Conservation (phyloP, 2,797 vertebrate genomes). For the Acridotheres tristis region DNA sequence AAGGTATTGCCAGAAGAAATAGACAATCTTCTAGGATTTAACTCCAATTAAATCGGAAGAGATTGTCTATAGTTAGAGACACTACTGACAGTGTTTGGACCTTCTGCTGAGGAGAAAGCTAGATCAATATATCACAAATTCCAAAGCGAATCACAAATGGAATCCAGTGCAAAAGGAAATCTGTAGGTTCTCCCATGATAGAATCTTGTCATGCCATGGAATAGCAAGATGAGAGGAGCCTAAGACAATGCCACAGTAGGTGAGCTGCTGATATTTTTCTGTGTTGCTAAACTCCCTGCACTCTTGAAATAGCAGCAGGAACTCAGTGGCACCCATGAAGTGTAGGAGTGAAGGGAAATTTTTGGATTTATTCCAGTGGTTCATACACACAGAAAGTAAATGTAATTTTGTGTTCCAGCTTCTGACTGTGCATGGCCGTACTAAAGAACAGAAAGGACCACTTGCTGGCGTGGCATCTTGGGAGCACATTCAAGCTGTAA, state of each 20-base stretch:
- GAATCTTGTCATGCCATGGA: not conserved
- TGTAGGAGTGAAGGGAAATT: not conserved
- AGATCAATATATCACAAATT: not conserved
- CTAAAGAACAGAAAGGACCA: slow-evolving; percentile 95
- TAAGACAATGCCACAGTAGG: not conserved
- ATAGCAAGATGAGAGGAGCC: not conserved
- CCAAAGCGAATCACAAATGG: not conserved
- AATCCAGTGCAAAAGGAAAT: not conserved
- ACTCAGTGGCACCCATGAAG: not conserved
- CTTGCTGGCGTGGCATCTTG: slow-evolving; percentile 89
- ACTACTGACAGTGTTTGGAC: not conserved
- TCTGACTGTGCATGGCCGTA: slow-evolving; percentile 93
- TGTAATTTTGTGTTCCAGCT: slow-evolving; percentile 75
- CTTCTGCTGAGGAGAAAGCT: not conserved
- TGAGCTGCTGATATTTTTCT: not conserved
- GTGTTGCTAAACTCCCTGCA: not conserved
- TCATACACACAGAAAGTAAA: not conserved
- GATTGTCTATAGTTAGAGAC: not conserved
- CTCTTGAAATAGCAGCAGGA: not conserved
- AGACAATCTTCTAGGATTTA: not conserved
- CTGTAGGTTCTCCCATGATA: not conserved
- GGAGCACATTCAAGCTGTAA: slow-evolving; percentile 94
- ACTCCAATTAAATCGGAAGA: not conserved
- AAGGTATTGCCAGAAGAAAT: not conserved
- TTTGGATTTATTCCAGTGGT: not conserved